Evolutionary conservation across 2,888 invertebrate genomes (phyloP).

Genomic region (Smittia aterrima): DNA sequence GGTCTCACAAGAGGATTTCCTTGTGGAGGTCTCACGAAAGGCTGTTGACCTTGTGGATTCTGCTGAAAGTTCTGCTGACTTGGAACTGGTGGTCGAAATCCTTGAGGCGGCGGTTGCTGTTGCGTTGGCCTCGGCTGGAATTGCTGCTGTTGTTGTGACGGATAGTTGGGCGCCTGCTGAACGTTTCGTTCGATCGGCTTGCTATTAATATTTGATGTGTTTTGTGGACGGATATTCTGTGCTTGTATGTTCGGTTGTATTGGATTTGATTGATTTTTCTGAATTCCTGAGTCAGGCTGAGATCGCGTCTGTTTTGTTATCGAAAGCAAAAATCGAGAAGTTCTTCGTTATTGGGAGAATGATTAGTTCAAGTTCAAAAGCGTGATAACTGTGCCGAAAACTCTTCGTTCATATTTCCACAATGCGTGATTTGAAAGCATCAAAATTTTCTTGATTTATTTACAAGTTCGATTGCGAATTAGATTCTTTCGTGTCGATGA

Average conservation of each 20-base stretch:
- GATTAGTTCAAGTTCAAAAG: neutral
- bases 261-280: constrained; percentile 26
- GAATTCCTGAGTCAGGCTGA: constrained; percentile 26
- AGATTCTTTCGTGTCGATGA: neutral
- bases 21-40: constrained; percentile 31
- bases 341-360: neutral
- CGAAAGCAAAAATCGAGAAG: neutral
- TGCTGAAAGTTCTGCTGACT: constrained; percentile 41
- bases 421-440: constrained; percentile 19
- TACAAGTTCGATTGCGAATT: neutral
- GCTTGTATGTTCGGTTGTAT: constrained; percentile 10
- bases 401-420: neutral
- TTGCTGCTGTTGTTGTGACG: constrained; percentile 4
- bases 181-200: neutral
- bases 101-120: constrained; percentile 43
- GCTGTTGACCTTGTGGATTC: constrained; percentile 5
- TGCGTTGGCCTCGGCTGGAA: constrained; percentile 21
- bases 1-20: constrained; percentile 19
- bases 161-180: neutral
- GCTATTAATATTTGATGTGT: constrained; percentile 20
- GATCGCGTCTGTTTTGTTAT: constrained; percentile 7
- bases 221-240: constrained; percentile 10
- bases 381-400: neutral
- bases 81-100: constrained; percentile 43
- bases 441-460: neutral